Conservation (phyloP, 2,113 vertebrate species). For the Acinonyx jubatus region DNA sequence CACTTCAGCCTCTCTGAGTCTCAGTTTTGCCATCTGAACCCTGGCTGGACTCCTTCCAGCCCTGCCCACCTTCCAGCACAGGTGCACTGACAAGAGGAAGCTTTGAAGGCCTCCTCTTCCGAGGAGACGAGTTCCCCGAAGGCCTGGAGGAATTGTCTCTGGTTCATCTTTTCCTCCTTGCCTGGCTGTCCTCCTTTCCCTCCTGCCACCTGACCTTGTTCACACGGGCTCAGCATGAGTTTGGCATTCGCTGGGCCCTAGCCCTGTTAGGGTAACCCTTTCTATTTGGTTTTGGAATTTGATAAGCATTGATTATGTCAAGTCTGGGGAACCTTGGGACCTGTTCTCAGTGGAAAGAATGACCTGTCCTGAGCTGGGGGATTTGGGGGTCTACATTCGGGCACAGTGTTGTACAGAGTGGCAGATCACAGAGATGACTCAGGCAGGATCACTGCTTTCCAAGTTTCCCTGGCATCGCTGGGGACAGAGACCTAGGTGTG, state of each 20-base stretch:
- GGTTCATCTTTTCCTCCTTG: not conserved
- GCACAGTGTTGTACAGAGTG: not conserved
- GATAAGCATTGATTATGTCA: not conserved
- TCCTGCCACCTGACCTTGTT: not conserved
- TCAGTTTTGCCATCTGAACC: not conserved
- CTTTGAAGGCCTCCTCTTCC: not conserved
- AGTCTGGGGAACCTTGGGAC: not conserved
- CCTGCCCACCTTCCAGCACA: not conserved
- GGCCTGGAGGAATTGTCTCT: not conserved
- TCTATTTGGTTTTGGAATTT: not conserved
- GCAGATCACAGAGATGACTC: not conserved
- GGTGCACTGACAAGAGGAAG: not conserved
- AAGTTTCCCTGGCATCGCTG: not conserved
- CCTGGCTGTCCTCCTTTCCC: not conserved
- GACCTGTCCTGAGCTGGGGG: not conserved
- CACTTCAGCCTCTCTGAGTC: not conserved
- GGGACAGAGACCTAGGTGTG: not conserved
- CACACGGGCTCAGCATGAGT: not conserved
- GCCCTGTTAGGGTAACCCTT: not conserved
- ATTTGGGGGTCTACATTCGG: not conserved
- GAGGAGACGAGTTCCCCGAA: not conserved
- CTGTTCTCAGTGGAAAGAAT: not conserved
- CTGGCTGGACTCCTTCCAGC: not conserved
- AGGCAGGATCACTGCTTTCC: not conserved
- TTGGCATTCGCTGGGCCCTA: not conserved